Conservation (phyloP, 2,113 vertebrate genomes). For the Orycteropus afer region DNA sequence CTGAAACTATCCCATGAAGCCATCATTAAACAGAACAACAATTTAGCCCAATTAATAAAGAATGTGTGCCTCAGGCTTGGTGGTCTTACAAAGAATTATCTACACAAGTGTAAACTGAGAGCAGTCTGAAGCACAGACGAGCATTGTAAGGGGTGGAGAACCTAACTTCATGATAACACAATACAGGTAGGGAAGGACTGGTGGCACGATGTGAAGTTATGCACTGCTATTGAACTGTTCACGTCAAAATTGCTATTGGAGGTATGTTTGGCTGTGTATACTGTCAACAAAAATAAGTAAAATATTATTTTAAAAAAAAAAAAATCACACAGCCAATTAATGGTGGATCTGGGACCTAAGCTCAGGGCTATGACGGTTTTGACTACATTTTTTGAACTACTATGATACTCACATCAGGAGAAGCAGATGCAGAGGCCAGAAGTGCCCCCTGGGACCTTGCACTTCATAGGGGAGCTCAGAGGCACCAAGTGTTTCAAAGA, state of each 20-base stretch:
- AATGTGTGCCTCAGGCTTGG: neutral
- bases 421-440: neutral
- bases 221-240: neutral
- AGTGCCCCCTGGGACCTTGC: neutral
- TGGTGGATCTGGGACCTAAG: neutral
- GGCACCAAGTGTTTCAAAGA: neutral
- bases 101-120: neutral
- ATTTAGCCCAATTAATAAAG: neutral
- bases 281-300: neutral
- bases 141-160: neutral
- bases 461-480: neutral
- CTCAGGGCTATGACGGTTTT: neutral
- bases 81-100: neutral
- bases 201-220: neutral
- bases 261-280: neutral
- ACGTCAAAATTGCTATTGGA: neutral
- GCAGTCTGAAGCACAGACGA: neutral
- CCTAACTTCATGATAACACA: neutral
- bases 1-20: neutral
- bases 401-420: neutral
- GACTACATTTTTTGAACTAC: neutral
- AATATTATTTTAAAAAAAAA: neutral
- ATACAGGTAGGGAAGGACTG: neutral
- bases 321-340: neutral
- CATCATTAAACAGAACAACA: neutral